phyloP scores from a whole-genome alignment of 1,140 invertebrate species.

The Rhynchophorus ferrugineus region DNA sequence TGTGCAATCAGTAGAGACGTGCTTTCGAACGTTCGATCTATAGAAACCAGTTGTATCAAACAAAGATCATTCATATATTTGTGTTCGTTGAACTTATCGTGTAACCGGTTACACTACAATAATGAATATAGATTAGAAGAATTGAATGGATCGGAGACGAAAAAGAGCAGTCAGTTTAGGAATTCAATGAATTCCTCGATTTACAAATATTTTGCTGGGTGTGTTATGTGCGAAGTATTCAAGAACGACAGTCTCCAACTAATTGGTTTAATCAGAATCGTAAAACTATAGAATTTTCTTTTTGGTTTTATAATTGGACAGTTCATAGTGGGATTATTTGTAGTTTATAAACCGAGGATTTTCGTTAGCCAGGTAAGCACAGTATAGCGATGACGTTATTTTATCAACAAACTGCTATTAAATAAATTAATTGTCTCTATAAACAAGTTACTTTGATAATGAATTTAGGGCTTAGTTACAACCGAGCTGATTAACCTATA shows the following conservation, averaged over 20 bases:
- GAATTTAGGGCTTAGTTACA: no score
- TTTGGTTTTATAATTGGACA: neutral
- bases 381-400: neutral
- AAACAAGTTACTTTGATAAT: neutral
- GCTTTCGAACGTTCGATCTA: no score
- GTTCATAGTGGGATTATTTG: neutral
- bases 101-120: neutral
- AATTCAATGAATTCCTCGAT: neutral
- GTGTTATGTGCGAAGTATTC: neutral
- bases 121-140: neutral
- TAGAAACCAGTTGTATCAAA: no score
- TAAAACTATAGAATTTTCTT: no score
- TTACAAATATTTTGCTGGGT: neutral
- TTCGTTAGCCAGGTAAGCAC: neutral
- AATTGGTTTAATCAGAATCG: no score
- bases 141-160: neutral
- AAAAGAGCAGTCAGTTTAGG: neutral
- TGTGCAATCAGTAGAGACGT: no score
- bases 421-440: neutral
- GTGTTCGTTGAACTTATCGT: no score
- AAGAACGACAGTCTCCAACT: neutral
- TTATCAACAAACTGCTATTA: neutral
- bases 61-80: no score
- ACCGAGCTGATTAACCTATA: neutral
- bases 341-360: neutral